Conservation (phyloP, 2,797 vertebrate species). For the Coregonus suidteri region DNA sequence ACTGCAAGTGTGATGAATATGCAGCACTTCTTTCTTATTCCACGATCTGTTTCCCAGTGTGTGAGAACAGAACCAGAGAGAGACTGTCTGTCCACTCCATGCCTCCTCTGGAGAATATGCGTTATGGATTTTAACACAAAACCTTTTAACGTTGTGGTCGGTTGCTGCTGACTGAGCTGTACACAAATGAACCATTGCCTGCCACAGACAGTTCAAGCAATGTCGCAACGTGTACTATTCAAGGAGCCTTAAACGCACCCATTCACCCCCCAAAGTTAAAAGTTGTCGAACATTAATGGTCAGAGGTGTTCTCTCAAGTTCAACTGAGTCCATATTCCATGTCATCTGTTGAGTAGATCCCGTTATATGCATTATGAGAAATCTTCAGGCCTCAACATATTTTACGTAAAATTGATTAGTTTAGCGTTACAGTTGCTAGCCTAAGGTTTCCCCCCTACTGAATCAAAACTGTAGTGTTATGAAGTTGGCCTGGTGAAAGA, state of each 20-base stretch:
- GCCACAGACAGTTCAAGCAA: constrained; percentile 42
- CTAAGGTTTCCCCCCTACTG: constrained; percentile 9
- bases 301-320: neutral
- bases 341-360: neutral
- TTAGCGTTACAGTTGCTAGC: neutral
- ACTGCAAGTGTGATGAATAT: constrained; percentile 73
- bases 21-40: constrained; percentile 63
- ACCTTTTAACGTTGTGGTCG: constrained; percentile 41
- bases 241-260: neutral
- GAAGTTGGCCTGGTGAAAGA: constrained; percentile 24
- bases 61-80: constrained; percentile 27
- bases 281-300: neutral
- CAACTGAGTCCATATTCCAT: neutral
- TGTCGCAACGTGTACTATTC: constrained; percentile 26
- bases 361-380: neutral
- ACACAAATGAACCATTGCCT: constrained; percentile 55
- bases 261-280: neutral
- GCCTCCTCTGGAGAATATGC: constrained; percentile 54
- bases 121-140: constrained; percentile 49
- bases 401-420: too few relatives aligned
- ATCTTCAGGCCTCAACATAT: neutral
- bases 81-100: constrained; percentile 45
- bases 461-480: constrained; percentile 15
- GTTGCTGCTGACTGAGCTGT: constrained; percentile 34
- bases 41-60: constrained; percentile 62